Conservation (phyloP, 2,888 invertebrate genomes). For the Chrysotoxum bicinctum region DNA sequence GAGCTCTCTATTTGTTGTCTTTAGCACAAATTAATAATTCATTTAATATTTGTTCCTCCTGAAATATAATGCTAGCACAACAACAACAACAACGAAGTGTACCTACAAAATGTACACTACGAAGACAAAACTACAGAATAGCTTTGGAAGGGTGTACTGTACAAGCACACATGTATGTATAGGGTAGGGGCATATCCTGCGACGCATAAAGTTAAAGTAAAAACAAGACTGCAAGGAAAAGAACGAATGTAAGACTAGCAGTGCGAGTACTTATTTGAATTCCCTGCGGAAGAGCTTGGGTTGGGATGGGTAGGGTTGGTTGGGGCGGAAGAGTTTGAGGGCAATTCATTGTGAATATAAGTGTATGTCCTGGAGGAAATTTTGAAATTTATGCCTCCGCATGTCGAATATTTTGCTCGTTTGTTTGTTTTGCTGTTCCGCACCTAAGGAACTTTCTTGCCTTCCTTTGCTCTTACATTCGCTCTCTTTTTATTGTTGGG, state of each 20-base stretch:
- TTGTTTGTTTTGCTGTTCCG: conserved; percentile 60
- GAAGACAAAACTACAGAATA: not conserved
- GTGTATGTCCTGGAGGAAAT: conserved; percentile 61
- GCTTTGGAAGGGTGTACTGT: not conserved
- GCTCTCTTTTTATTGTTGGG: not conserved
- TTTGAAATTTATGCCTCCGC: conserved; percentile 71
- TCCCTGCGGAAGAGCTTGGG: not conserved
- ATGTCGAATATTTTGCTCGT: conserved; percentile 70
- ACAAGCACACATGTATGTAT: not conserved
- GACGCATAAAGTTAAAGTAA: conserved; percentile 5
- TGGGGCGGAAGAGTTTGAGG: not conserved
- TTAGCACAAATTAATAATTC: conserved; percentile 71
- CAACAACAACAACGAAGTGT: conserved; percentile 1
- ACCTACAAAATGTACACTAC: not conserved
- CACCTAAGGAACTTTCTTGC: conserved; percentile 49
- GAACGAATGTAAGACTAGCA: conserved; percentile 2
- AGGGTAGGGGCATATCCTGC: not conserved
- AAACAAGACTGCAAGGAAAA: conserved; percentile 3
- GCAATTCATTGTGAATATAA: conserved; percentile 19
- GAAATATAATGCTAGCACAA: conserved; percentile 61
- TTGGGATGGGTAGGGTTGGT: not conserved
- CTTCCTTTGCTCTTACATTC: conserved; percentile 27
- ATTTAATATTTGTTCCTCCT: conserved; percentile 66
- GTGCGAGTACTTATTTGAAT: not conserved
- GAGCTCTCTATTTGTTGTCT: conserved; percentile 56